Percentiles rank a stretch among this genome's conserved stretches.
Conservation (phyloP, 2,797 vertebrate genomes). For the Argentina silus region DNA sequence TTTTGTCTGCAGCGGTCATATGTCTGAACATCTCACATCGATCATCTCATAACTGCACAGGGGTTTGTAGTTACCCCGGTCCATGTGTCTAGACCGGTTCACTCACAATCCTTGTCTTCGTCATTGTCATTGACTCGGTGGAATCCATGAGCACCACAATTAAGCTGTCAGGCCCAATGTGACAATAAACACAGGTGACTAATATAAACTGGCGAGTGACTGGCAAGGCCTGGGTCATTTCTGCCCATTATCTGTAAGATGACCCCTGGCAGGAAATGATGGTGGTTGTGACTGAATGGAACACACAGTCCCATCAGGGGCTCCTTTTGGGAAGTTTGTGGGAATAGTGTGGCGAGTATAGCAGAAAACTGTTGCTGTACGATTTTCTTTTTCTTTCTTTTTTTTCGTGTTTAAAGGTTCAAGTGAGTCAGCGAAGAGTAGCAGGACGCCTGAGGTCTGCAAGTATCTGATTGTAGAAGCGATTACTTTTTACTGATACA, state of each 20-base stretch:
- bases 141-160: conserved; percentile 45
- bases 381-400: neutral
- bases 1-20: neutral
- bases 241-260: conserved; percentile 71
- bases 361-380: conserved; percentile 1
- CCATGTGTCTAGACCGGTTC: conserved; percentile 4
- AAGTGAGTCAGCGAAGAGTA: conserved; percentile 3
- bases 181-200: conserved; percentile 64
- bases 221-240: conserved; percentile 50
- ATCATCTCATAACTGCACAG: neutral
- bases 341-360: conserved; percentile 6
- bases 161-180: conserved; percentile 59
- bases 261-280: conserved; percentile 66
- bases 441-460: too few relatives aligned
- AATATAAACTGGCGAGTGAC: conserved; percentile 57
- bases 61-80: neutral
- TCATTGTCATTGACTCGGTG: conserved; percentile 25
- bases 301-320: conserved; percentile 27
- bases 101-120: conserved; percentile 14
- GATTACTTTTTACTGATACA: too few relatives aligned
- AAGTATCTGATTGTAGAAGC: too few relatives aligned
- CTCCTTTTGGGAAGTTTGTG: conserved; percentile 16
- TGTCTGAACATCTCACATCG: neutral
- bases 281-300: conserved; percentile 47
- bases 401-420: too few relatives aligned